phyloP scores from a whole-genome alignment of 2,888 invertebrate species.

The Drosophila neutralis region DNA sequence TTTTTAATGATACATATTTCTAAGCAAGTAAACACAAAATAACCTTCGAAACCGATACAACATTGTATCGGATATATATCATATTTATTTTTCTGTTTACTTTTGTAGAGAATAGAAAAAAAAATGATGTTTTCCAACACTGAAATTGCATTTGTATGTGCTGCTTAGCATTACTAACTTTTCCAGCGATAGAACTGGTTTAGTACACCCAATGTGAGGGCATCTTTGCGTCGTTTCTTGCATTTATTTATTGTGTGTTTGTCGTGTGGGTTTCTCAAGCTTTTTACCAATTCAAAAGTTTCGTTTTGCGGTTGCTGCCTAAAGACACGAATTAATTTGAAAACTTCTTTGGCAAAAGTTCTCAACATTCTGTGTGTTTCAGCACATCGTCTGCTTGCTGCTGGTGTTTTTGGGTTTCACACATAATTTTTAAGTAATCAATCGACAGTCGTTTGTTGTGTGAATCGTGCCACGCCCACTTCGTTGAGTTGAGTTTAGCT shows the following conservation, averaged over 20 bases:
- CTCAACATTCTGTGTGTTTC: conserved; percentile 16
- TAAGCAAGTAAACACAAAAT: not conserved
- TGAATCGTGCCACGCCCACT: conserved; percentile 8
- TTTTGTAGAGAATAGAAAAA: too few species aligned
- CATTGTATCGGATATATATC: too few species aligned
- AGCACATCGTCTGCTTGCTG: conserved; percentile 4
- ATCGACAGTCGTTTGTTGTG: conserved; percentile 48
- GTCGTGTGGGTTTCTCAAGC: conserved; percentile 28
- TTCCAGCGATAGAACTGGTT: not conserved
- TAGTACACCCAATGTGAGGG: not conserved
- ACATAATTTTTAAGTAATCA: conserved; percentile 77
- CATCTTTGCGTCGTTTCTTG: conserved; percentile 25
- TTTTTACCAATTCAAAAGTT: conserved; percentile 52
- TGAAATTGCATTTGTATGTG: not conserved
- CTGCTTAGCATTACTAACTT: not conserved
- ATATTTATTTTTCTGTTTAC: too few species aligned
- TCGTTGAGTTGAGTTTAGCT: not conserved
- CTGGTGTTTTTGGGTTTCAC: conserved; percentile 52
- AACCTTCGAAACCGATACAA: too few species aligned
- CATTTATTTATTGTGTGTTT: conserved; percentile 44
- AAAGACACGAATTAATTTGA: conserved; percentile 69
- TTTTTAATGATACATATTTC: not conserved
- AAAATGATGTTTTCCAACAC: not conserved
- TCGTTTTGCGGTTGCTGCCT: conserved; percentile 50
- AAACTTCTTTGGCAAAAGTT: conserved; percentile 52